These are phyloP conservation scores for Charina bottae DNA, from an alignment of 2,113 vertebrate species.

Conservation along the genomic window DNA sequence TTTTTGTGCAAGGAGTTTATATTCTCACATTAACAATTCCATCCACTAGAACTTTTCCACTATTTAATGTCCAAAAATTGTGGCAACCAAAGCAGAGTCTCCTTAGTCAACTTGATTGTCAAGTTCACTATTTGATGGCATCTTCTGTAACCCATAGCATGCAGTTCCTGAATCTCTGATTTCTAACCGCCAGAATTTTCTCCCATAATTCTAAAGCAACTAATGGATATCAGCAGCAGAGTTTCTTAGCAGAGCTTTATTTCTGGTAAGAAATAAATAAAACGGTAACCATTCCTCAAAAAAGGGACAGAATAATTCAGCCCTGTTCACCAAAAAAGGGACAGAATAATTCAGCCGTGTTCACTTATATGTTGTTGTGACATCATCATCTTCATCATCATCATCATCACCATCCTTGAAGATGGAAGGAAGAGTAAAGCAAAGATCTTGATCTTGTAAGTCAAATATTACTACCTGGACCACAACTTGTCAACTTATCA, in stretches of 20 bases:
- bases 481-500: background rate
- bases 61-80: background rate
- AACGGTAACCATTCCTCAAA: background rate
- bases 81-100: background rate
- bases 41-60: too few species aligned
- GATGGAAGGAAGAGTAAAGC: background rate
- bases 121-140: background rate
- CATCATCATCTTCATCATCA: too few species aligned
- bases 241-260: background rate
- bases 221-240: background rate
- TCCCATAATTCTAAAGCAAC: background rate
- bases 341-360: background rate
- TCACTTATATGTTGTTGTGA: background rate
- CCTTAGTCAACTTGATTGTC: background rate
- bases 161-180: background rate
- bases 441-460: background rate
- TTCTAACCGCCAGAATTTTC: background rate
- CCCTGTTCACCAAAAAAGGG: background rate
- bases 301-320: background rate
- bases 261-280: background rate
- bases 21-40: too few species aligned
- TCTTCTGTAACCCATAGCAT: background rate
- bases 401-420: background rate
- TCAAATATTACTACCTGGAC: background rate
- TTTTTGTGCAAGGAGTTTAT: too few species aligned